phyloP scores from a whole-genome alignment of 37 sponge, comb jelly and placozoan genomes.

The Ephydatia muelleri region DNA sequence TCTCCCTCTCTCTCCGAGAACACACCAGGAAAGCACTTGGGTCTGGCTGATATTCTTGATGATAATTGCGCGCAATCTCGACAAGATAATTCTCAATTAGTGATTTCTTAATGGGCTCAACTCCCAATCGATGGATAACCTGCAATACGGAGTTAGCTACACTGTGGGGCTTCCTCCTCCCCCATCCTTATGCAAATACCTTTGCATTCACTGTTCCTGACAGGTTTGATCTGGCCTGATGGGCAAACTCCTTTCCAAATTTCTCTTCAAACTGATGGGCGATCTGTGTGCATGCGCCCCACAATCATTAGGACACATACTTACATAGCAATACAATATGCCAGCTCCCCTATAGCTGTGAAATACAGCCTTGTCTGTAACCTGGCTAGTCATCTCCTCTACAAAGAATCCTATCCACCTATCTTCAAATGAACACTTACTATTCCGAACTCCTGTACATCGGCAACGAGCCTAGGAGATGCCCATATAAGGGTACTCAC shows the following conservation, averaged over 20 bases:
- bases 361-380: neutral
- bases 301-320: neutral
- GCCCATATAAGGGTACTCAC: slow-evolving; percentile 97
- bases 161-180: neutral
- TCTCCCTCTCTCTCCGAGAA: no score
- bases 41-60: slow-evolving; percentile 88
- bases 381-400: neutral
- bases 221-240: slow-evolving; percentile 86
- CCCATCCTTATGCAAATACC: slow-evolving; percentile 24
- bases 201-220: slow-evolving; percentile 85
- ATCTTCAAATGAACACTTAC: slow-evolving; percentile 31
- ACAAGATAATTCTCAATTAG: slow-evolving; percentile 96
- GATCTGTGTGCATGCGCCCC: slow-evolving; percentile 49
- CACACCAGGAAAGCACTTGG: slow-evolving; percentile 79
- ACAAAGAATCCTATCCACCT: slow-evolving; percentile 38
- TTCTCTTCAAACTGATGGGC: slow-evolving; percentile 80
- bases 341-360: neutral
- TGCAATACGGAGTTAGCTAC: neutral
- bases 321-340: no score
- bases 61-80: slow-evolving; percentile 94
- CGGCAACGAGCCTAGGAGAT: slow-evolving; percentile 87
- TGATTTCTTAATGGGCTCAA: slow-evolving; percentile 78
- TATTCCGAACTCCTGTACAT: slow-evolving; percentile 81
- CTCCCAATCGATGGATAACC: slow-evolving; percentile 92
- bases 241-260: slow-evolving; percentile 95